Evolutionary conservation across 2,888 invertebrate species (phyloP).

Genomic region (Callyntrura guangdongensis): DNA sequence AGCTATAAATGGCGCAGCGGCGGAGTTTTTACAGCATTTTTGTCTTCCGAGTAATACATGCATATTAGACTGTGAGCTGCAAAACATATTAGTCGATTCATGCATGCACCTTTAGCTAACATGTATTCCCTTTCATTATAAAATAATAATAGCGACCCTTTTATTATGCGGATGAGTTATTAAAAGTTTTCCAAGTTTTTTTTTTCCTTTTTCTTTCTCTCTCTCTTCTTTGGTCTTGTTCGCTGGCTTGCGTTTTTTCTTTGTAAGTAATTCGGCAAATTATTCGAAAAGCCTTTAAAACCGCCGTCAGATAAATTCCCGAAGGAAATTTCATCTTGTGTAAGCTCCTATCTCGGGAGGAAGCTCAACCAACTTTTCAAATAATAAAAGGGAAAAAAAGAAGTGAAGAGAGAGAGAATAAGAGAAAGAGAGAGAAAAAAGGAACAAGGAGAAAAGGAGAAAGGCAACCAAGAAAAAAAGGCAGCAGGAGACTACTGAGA

Average conservation of each 20-base stretch:
- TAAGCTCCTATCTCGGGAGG: slow-evolving; percentile 74
- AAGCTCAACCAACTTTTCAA: slow-evolving; percentile 77
- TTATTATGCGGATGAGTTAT: slow-evolving; percentile 80
- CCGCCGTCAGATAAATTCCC: slow-evolving; percentile 80
- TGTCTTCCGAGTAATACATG: slow-evolving; percentile 28
- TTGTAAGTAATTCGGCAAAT: slow-evolving; percentile 81
- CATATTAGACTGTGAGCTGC: neutral
- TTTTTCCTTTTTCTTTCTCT: slow-evolving; percentile 36
- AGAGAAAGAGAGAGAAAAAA: too few relatives aligned
- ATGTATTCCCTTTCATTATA: slow-evolving; percentile 72
- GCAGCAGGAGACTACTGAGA: slow-evolving; percentile 61
- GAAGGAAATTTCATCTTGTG: slow-evolving; percentile 77
- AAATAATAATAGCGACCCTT: slow-evolving; percentile 76
- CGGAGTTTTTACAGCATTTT: slow-evolving; percentile 13
- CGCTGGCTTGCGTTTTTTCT: slow-evolving; percentile 37
- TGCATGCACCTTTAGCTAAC: slow-evolving; percentile 32
- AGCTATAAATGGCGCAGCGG: neutral
- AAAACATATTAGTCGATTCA: neutral
- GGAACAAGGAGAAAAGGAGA: slow-evolving; percentile 41
- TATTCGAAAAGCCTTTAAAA: slow-evolving; percentile 82
- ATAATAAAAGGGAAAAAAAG: slow-evolving; percentile 65
- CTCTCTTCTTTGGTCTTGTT: slow-evolving; percentile 50
- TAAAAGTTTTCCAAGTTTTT: slow-evolving; percentile 76
- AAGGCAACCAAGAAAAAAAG: slow-evolving; percentile 59
- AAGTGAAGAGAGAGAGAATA: too few relatives aligned